A percentile compares a stretch with the other conserved stretches of the same genome.
phyloP scores from a whole-genome alignment of 1,140 invertebrate genomes.

The Drosophila truncata region DNA sequence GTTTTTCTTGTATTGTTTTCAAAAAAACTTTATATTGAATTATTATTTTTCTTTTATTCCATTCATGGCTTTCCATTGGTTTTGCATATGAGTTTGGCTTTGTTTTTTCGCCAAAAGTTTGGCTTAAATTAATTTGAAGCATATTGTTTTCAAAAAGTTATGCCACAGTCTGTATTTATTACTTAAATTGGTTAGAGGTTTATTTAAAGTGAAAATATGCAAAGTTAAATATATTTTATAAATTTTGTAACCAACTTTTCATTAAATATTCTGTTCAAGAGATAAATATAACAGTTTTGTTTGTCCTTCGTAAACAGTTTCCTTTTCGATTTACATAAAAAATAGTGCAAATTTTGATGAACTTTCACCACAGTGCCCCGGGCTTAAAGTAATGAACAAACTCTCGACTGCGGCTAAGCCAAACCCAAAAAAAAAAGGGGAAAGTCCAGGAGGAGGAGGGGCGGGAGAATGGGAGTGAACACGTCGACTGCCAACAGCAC shows the following conservation, averaged over 20 bases:
- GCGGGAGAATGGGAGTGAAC: slow-evolving; percentile 9
- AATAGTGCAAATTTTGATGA: background rate
- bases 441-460: background rate
- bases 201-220: too few relatives aligned
- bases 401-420: slow-evolving; percentile 20
- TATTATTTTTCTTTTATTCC: background rate
- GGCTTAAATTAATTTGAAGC: slow-evolving; percentile 3
- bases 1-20: slow-evolving; percentile 13
- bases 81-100: slow-evolving; percentile 1
- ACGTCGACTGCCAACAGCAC: slow-evolving; percentile 56
- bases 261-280: background rate
- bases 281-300: background rate
- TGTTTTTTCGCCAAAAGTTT: background rate
- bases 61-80: background rate
- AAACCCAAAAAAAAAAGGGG: slow-evolving; percentile 16
- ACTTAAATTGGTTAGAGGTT: background rate
- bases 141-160: background rate
- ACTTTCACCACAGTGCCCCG: slow-evolving; percentile 37
- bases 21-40: slow-evolving; percentile 13
- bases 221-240: background rate
- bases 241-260: background rate
- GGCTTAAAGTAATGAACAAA: slow-evolving; percentile 70
- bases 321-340: background rate
- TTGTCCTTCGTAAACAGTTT: background rate
- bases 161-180: background rate